Evolutionary conservation across 2,797 vertebrate genomes (phyloP).

Genomic region (Muscicapa striata): DNA sequence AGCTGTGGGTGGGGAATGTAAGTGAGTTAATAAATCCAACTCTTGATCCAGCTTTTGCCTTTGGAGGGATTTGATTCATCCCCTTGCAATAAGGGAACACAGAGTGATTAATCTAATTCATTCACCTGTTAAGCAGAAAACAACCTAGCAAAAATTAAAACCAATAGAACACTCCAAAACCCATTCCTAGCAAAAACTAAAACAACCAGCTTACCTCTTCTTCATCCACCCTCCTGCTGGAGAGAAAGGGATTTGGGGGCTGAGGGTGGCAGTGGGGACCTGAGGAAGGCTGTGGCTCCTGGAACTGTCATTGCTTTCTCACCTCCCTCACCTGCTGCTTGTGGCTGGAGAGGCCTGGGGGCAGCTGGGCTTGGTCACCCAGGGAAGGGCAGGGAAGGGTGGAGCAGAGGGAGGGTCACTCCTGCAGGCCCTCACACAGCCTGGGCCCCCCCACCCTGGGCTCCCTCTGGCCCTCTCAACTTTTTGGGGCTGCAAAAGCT

Average conservation of each 20-base stretch:
- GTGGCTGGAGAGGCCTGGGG: not conserved
- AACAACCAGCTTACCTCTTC: not conserved
- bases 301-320: not conserved
- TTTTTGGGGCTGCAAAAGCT: not conserved
- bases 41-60: slow-evolving; percentile 16
- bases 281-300: not conserved
- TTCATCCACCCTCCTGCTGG: not conserved
- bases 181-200: not conserved
- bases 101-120: not conserved
- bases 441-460: not conserved
- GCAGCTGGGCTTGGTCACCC: not conserved
- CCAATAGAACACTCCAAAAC: not conserved
- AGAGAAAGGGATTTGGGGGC: not conserved
- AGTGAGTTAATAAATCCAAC: slow-evolving; percentile 5
- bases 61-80: slow-evolving; percentile 37
- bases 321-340: accelerated
- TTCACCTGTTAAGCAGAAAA: not conserved
- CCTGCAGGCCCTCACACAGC: not conserved
- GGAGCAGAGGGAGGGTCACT: not conserved
- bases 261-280: not conserved
- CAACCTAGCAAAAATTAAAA: not conserved
- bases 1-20: slow-evolving; percentile 17
- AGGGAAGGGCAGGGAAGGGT: not conserved
- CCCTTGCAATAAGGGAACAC: not conserved
- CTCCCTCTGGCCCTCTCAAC: accelerated